These are phyloP conservation scores for Galeopterus variegatus DNA, from an alignment of 2,113 vertebrate genomes.

Conservation along the genomic window DNA sequence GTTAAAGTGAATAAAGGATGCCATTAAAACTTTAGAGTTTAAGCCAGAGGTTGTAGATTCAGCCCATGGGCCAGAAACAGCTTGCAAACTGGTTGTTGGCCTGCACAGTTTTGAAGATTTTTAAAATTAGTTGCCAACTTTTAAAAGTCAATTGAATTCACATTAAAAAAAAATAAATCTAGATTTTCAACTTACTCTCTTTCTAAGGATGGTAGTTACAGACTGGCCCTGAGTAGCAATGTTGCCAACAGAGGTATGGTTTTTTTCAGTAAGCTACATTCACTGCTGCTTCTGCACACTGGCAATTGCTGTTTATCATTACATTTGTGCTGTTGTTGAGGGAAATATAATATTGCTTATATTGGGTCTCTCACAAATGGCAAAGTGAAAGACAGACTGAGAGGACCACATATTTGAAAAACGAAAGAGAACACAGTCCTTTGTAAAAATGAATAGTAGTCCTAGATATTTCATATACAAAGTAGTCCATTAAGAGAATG, in stretches of 20 bases:
- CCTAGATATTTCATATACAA: neutral
- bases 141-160: constrained; percentile 46
- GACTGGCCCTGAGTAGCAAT: neutral
- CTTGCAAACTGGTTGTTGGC: constrained; percentile 28
- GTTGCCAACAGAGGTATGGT: neutral
- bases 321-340: neutral
- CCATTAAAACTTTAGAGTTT: neutral
- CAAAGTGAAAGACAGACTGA: neutral
- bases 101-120: neutral
- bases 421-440: neutral
- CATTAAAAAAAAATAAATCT: neutral
- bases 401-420: neutral
- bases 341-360: neutral
- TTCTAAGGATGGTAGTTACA: neutral
- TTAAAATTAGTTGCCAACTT: neutral
- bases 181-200: neutral
- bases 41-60: neutral
- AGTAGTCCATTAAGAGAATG: neutral
- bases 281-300: neutral
- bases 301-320: neutral
- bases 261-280: neutral
- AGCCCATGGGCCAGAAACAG: neutral
- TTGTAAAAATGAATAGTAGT: constrained; percentile 16
- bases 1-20: constrained; percentile 12
- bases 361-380: neutral